Base-by-base conservation (phyloP, 2,888 invertebrate species). In the Ornithoptera alexandrae region DNA sequence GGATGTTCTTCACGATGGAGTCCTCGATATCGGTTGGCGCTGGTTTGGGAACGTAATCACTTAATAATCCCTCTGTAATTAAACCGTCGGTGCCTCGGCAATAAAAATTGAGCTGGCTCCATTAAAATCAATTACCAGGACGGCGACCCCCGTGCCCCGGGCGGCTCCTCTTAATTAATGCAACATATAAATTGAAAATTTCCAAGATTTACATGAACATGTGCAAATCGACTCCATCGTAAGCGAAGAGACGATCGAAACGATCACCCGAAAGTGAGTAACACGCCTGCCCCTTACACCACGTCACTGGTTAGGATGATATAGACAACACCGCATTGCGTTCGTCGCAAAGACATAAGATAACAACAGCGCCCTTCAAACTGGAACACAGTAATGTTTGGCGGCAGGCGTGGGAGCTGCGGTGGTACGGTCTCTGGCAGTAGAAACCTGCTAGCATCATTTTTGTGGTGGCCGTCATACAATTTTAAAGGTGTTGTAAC, bases 1-100 rank as follows among this genome's bases (percentile, higher is more conserved):
- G 30, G 30, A 30, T 30, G 30, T 30, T 30, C 10, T 39, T 10
- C 39, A 39, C 10, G 39, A 53, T 57, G 39, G 57, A 65, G 46
- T 65, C 17, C 58, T 8, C n/a, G 63, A 20, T 22, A 12, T n/a
- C 24, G 65, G 36, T 36, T 22, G 20, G 56, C 66, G 50, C 36
- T 50, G 46, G 1, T 63, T 70, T 50, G 50, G 58, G 62, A 66
- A 59, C 50, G 7, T 70, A 70, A 71, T 58, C 76, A 71, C 82
- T 83, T 83, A 82, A 81, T 79, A 74, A 74, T 73, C 67, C 67
- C 4, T 24, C 20, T 20, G 64, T 63, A 67, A 67, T 70, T 70
- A 67, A 69, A 70, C 20, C 53, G 64, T 53, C 60, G 70, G 39
- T 39, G 17, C 36, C 36, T 6, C 15, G 36, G 58, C 66, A 39